Percentiles rank a stretch among this genome's conserved stretches.
phyloP scores from a whole-genome alignment of 2,113 vertebrate genomes.

The Microtus oregoni region DNA sequence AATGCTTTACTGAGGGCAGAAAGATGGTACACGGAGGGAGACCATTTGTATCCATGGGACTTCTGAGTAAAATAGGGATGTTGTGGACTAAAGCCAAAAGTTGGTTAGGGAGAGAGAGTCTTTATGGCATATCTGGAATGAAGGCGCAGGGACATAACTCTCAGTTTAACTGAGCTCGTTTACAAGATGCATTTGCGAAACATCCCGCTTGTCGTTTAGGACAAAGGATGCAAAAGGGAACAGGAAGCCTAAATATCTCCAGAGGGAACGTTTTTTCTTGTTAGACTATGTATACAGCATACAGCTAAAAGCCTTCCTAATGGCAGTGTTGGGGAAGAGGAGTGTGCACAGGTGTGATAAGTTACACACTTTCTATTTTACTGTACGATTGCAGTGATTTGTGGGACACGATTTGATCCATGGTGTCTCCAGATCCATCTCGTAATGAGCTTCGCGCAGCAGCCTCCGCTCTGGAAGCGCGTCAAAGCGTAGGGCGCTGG shows the following conservation, averaged over 20 bases:
- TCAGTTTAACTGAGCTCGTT: constrained; percentile 18
- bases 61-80: neutral
- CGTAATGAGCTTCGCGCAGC: constrained; percentile 20
- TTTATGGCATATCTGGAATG: constrained; percentile 43
- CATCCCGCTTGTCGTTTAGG: constrained; percentile 48
- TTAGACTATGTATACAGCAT: constrained; percentile 53
- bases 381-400: constrained; percentile 43
- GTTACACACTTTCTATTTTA: constrained; percentile 12
- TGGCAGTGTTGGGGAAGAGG: neutral
- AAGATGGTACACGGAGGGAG: neutral
- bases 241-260: constrained; percentile 52
- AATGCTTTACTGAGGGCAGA: neutral
- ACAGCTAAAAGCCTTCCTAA: constrained; percentile 68
- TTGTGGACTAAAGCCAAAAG: constrained; percentile 2
- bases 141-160: constrained; percentile 30
- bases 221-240: constrained; percentile 55
- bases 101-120: neutral
- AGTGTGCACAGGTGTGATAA: neutral
- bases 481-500: constrained; percentile 6
- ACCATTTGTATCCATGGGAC: neutral
- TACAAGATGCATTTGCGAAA: constrained; percentile 64
- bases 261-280: constrained; percentile 62
- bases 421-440: constrained; percentile 44
- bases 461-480: constrained; percentile 21
- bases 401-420: constrained; percentile 59